Conservation (phyloP, 1,140 invertebrate species). For the Sarcophaga peregrina region DNA sequence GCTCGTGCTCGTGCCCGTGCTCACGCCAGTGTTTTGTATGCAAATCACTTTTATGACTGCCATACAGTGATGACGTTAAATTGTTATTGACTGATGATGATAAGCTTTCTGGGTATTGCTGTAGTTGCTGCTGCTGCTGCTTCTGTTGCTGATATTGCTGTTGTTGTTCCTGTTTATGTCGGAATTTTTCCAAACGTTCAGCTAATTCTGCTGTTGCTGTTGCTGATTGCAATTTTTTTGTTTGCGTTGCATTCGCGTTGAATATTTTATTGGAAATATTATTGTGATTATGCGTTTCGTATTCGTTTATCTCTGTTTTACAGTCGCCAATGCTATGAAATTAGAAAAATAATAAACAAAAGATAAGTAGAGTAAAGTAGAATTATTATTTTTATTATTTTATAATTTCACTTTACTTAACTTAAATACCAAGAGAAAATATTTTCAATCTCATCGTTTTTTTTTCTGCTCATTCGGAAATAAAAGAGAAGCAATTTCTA, state of each 20-base stretch:
- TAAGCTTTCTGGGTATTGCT: conserved; percentile 34
- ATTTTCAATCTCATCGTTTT: too few species aligned
- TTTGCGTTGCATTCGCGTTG: conserved; percentile 21
- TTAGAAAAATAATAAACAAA: neutral
- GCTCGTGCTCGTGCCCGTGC: conserved; percentile 50
- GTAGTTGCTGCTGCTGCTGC: conserved; percentile 47
- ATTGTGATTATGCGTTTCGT: conserved; percentile 8
- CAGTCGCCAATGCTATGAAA: neutral
- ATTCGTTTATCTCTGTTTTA: conserved; percentile 26
- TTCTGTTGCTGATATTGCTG: conserved; percentile 47
- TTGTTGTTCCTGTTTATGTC: conserved; percentile 55
- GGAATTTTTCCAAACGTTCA: conserved; percentile 59
- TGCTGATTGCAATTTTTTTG: neutral
- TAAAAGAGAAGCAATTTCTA: too few species aligned
- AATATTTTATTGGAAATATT: conserved; percentile 1
- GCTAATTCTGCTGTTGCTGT: conserved; percentile 48
- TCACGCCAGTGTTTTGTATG: conserved; percentile 44
- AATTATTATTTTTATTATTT: neutral
- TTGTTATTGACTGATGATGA: neutral
- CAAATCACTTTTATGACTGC: conserved; percentile 24
- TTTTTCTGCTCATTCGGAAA: too few species aligned
- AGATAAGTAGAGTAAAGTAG: neutral
- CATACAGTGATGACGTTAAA: conserved; percentile 34
- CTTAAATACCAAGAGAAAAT: too few species aligned
- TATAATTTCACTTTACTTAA: too few species aligned